Evolutionary conservation across 2,797 vertebrate genomes (phyloP).

Genomic region (Platalea minor): DNA sequence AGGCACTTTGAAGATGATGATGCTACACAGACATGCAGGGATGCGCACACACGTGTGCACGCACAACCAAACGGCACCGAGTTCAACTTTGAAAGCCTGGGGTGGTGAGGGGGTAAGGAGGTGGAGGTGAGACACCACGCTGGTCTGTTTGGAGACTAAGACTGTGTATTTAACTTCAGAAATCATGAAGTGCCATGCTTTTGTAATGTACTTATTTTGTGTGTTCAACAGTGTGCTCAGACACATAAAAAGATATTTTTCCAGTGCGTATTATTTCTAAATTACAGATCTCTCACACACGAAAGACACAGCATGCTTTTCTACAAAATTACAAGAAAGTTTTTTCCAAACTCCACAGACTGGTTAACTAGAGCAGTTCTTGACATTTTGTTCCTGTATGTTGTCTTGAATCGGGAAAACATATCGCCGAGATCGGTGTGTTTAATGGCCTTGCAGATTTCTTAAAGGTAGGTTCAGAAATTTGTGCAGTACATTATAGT

Average conservation of each 20-base stretch:
- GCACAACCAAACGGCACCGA: not conserved
- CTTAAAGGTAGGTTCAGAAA: not conserved
- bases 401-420: not conserved
- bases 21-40: not conserved
- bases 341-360: not conserved
- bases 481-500: not conserved
- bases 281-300: fast-evolving
- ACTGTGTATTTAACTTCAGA: not conserved
- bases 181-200: not conserved
- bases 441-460: not conserved
- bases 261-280: not conserved
- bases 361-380: not conserved
- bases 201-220: not conserved
- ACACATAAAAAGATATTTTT: not conserved
- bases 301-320: not conserved
- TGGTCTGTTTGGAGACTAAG: not conserved
- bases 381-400: not conserved
- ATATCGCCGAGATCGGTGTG: fast-evolving
- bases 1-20: not conserved
- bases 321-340: not conserved
- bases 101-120: not conserved
- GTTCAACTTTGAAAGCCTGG: not conserved
- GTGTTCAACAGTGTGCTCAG: not conserved
- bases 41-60: too few relatives aligned
- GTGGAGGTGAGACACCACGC: not conserved